Base-by-base conservation (phyloP, 1,140 invertebrate species). In the Cherax quadricarinatus region DNA sequence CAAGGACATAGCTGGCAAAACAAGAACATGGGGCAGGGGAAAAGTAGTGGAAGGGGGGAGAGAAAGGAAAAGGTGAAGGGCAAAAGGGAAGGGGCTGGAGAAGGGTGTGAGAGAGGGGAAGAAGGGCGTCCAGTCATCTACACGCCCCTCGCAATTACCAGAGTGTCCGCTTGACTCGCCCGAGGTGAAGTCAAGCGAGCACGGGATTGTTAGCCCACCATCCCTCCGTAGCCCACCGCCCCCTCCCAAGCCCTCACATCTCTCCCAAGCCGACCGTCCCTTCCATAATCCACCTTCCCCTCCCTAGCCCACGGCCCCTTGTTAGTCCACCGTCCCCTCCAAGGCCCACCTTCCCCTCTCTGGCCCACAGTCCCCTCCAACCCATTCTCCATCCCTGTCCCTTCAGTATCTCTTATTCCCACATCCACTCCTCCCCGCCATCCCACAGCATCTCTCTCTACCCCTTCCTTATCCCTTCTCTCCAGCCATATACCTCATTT, bases 121-220 rank as follows among this genome's bases (percentile, higher is more conserved):
- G 70, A 75, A 75, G n/a, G 70, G n/a, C 4, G 70, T n/a, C 70
- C 70, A 75, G n/a, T 75, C 70, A 75, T 24, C 70, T n/a, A 75
- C 70, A 75, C 70, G 70, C 70, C 70, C 70, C 70, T 75, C 24
- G 70, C 70, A 75, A 75, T 75, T 75, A 75, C n/a, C 70, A 5
- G 70, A 75, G 70, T 30, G 70, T 75, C 70, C 70, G 70, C 70
- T 75, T 75, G 70, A 75, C 70, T 75, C n/a, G 70, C n/a, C 70
- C 7, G 70, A 12, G 70, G 70, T 66, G 70, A 75, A 75, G 70
- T 75, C 70, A 75, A 75, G 70, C 70, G 70, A 75, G 70, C n/a
- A 75, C n/a, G 70, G 70, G 70, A 75, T 75, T 75, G 70, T 75
- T 75, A 75, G 70, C 70, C 70, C n/a, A 21, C 66, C 66, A 12